Conservation (phyloP, 1,140 invertebrate genomes). For the Daktulosphaira vitifoliae region DNA sequence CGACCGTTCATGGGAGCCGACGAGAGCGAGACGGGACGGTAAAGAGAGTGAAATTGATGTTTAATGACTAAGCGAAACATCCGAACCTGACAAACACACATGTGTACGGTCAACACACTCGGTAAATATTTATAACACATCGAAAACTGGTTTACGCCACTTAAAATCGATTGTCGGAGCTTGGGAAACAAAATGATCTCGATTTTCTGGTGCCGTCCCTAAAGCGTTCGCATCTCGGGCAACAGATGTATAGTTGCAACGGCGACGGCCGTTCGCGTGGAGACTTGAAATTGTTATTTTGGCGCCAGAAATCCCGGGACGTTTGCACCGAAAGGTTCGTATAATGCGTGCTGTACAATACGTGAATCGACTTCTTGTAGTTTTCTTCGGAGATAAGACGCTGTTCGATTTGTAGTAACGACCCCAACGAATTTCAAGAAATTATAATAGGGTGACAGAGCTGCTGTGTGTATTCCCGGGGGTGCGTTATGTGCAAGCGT, state of each 20-base stretch:
- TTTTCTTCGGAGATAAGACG: conserved; percentile 13
- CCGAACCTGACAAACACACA: conserved; percentile 2
- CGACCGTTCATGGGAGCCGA: background rate
- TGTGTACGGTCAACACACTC: background rate
- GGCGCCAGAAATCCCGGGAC: background rate
- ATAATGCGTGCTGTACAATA: background rate
- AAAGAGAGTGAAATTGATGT: conserved; percentile 9
- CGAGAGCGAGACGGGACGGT: background rate
- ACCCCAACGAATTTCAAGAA: background rate
- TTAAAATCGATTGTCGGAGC: conserved; percentile 22
- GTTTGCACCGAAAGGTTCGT: background rate
- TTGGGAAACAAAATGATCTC: too few relatives aligned
- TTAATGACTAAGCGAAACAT: conserved; percentile 32
- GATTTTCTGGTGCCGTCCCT: too few relatives aligned
- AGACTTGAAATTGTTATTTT: too few relatives aligned
- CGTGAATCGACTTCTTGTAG: background rate
- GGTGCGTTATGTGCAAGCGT: background rate
- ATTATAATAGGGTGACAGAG: background rate
- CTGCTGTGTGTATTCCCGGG: background rate
- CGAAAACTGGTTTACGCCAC: conserved; percentile 22
- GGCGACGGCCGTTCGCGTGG: too few relatives aligned
- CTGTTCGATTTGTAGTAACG: background rate
- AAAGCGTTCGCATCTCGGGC: too few relatives aligned
- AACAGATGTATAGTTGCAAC: too few relatives aligned
- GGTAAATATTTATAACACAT: conserved; percentile 26